These are phyloP conservation scores for Atta texana DNA, from an alignment of 1,140 invertebrate genomes.

Conservation along the genomic window DNA sequence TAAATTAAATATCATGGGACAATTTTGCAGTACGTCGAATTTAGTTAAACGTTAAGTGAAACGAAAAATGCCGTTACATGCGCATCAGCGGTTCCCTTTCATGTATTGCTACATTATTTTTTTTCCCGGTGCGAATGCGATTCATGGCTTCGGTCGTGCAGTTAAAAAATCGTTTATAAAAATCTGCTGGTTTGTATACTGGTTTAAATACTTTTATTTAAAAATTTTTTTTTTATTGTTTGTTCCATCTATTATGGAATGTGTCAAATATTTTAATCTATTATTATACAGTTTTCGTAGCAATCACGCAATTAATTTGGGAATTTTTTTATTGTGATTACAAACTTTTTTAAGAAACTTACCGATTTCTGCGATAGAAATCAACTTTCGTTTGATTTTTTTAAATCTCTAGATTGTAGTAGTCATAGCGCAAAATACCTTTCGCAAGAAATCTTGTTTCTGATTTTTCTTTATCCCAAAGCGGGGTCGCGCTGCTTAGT, in stretches of 20 bases:
- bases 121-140: constrained; percentile 41
- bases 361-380: no score
- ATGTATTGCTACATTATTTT: constrained; percentile 50
- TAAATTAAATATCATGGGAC: constrained; percentile 64
- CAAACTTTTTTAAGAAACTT: neutral
- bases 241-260: constrained; percentile 14
- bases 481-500: constrained; percentile 45
- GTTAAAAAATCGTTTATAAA: constrained; percentile 57
- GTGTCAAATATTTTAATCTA: constrained; percentile 41
- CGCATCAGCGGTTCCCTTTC: constrained; percentile 50
- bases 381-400: neutral
- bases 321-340: neutral
- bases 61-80: constrained; percentile 63
- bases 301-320: neutral
- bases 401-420: constrained; percentile 49
- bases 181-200: constrained; percentile 32
- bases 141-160: constrained; percentile 37
- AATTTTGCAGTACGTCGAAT: constrained; percentile 65
- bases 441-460: constrained; percentile 55
- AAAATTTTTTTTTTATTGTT: constrained; percentile 17
- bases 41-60: constrained; percentile 76
- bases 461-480: constrained; percentile 66
- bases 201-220: constrained; percentile 18
- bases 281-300: neutral
- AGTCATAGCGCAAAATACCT: constrained; percentile 31